Evolutionary conservation across 2,888 invertebrate species (phyloP).

Genomic region (Morpho deidamia): DNA sequence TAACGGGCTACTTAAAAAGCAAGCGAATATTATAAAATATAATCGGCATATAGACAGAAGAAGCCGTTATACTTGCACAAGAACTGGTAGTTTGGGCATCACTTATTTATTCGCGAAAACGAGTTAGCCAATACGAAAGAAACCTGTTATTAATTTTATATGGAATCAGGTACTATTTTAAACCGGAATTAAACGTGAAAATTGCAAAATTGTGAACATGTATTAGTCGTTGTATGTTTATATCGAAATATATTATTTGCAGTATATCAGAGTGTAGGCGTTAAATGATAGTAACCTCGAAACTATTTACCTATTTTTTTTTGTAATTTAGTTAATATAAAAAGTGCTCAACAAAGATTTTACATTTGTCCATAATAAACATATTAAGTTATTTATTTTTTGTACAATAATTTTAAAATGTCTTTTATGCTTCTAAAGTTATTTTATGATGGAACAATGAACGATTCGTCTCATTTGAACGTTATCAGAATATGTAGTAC

Average conservation of each 20-base stretch:
- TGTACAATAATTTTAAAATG: no score
- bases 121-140: conserved; percentile 11
- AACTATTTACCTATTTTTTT: no score
- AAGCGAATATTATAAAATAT: neutral
- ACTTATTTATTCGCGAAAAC: conserved; percentile 20
- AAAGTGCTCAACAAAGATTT: no score
- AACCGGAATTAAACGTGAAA: neutral
- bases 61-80: conserved; percentile 29
- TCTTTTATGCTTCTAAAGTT: conserved; percentile 15
- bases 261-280: no score
- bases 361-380: no score
- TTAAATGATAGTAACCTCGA: no score
- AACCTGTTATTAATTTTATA: conserved; percentile 15
- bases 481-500: conserved; percentile 31
- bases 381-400: no score
- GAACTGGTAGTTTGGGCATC: conserved; percentile 31
- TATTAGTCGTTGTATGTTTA: no score
- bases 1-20: no score
- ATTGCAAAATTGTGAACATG: neutral
- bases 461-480: conserved; percentile 32
- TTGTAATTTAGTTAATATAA: no score
- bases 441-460: conserved; percentile 41
- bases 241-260: no score
- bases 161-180: conserved; percentile 8
- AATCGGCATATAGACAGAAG: conserved; percentile 12